Percentiles rank a stretch among this genome's conserved stretches.
phyloP scores from a whole-genome alignment of 2,888 invertebrate species.

The Scaptomyza cyrtandrae region DNA sequence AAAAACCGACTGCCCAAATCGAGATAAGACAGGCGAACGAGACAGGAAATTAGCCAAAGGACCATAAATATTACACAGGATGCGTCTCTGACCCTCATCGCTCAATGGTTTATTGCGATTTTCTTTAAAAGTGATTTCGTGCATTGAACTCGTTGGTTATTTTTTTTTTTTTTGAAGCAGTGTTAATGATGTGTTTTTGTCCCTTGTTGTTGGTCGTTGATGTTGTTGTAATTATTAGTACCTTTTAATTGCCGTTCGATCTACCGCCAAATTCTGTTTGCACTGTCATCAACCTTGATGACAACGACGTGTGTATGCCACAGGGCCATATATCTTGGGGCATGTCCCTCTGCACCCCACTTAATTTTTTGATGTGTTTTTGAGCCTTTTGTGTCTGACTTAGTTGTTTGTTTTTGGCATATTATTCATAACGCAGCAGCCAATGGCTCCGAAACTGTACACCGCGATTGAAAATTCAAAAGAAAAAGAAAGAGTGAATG shows the following conservation, averaged over 20 bases:
- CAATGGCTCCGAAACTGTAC: constrained; percentile 17
- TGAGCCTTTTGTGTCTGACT: constrained; percentile 75
- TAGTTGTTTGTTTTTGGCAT: constrained; percentile 65
- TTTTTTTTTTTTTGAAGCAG: background rate
- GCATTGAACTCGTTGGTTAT: constrained; percentile 43
- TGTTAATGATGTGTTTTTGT: constrained; percentile 45
- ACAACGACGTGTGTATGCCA: constrained; percentile 16
- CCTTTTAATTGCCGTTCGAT: constrained; percentile 73
- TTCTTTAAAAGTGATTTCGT: constrained; percentile 25
- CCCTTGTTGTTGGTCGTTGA: constrained; percentile 11
- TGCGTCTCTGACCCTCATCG: constrained; percentile 21
- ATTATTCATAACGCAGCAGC: constrained; percentile 65
- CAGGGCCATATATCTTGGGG: constrained; percentile 17
- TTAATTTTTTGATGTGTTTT: constrained; percentile 39
- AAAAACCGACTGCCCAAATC: constrained; percentile 64
- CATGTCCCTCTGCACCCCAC: background rate
- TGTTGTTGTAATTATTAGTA: constrained; percentile 37
- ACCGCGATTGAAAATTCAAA: background rate
- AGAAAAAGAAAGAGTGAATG: too few species aligned
- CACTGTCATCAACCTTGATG: constrained; percentile 69
- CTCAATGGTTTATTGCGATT: background rate
- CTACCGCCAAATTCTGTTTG: constrained; percentile 29
- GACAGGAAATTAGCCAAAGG: constrained; percentile 71
- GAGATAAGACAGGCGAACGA: constrained; percentile 67
- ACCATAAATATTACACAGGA: constrained; percentile 5